A percentile compares a stretch with the other conserved stretches of the same genome.
Evolutionary conservation across 2,888 invertebrate species (phyloP).

Genomic region (Aleiodes alternator): DNA sequence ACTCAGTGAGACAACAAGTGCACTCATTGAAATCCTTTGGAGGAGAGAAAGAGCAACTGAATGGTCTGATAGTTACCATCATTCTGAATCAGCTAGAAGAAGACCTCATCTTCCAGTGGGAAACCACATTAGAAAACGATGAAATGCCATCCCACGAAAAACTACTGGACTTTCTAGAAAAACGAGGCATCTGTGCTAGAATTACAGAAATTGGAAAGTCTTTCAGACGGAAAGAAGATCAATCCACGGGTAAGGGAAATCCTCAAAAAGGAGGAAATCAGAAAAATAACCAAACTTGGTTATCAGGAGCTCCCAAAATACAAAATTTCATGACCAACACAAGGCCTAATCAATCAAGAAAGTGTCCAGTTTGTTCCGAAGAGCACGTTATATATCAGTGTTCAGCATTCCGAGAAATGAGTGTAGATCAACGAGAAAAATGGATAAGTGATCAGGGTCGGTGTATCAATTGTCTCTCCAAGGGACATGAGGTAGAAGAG

Average conservation of each 20-base stretch:
- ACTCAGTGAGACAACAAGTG: slow-evolving; percentile 47
- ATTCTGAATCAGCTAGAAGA: slow-evolving; percentile 36
- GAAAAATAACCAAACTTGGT: neutral
- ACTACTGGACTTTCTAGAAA: slow-evolving; percentile 45
- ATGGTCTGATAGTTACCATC: slow-evolving; percentile 28
- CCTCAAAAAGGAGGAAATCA: neutral
- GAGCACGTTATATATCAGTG: slow-evolving; percentile 24
- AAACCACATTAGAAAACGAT: slow-evolving; percentile 45
- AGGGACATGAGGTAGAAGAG: slow-evolving; percentile 11
- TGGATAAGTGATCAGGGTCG: neutral
- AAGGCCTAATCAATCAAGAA: neutral
- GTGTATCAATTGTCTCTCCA: slow-evolving; percentile 21
- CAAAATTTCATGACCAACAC: slow-evolving; percentile 3
- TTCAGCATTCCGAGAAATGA: neutral
- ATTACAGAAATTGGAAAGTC: neutral
- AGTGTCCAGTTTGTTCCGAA: slow-evolving; percentile 32
- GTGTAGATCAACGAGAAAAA: slow-evolving; percentile 1
- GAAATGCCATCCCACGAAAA: slow-evolving; percentile 39
- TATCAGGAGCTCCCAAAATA: neutral
- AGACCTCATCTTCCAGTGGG: slow-evolving; percentile 40
- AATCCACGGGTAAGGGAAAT: neutral
- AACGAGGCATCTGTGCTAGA: slow-evolving; percentile 47
- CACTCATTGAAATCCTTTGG: slow-evolving; percentile 44
- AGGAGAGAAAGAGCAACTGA: slow-evolving; percentile 25
- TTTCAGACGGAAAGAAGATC: neutral